Evolutionary conservation across 2,797 vertebrate genomes (phyloP).

Genomic region (Girardinus metallicus): DNA sequence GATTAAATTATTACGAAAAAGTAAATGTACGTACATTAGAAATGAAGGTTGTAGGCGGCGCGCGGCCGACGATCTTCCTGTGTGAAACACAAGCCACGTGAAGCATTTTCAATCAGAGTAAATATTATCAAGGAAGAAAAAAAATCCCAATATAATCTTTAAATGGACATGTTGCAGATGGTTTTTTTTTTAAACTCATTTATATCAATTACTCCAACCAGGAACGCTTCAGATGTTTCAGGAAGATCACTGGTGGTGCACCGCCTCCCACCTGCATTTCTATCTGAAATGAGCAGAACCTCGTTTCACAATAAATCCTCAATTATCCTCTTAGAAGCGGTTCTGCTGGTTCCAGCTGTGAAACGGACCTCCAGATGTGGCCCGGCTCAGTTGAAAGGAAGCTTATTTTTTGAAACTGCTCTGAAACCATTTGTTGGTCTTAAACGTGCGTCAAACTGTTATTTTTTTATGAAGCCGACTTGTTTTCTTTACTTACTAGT

Average conservation of each 20-base stretch:
- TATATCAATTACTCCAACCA: background rate
- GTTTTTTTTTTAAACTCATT: background rate
- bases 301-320: background rate
- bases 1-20: background rate
- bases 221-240: background rate
- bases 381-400: slow-evolving; percentile 16
- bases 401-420: slow-evolving; percentile 30
- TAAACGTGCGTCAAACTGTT: background rate
- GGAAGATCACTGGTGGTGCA: background rate
- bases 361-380: background rate
- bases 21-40: background rate
- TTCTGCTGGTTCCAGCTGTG: background rate
- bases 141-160: background rate
- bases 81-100: background rate
- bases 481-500: background rate
- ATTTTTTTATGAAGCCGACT: slow-evolving; percentile 22
- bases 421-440: background rate
- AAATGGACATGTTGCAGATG: background rate
- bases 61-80: background rate
- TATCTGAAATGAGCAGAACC: background rate
- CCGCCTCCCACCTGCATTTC: background rate
- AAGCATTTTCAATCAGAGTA: background rate
- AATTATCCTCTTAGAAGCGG: background rate
- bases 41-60: background rate
- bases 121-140: background rate